Percentiles rank a stretch among this genome's conserved stretches.
Conservation (phyloP, 1,140 invertebrate species). For the Heliconius nattereri region DNA sequence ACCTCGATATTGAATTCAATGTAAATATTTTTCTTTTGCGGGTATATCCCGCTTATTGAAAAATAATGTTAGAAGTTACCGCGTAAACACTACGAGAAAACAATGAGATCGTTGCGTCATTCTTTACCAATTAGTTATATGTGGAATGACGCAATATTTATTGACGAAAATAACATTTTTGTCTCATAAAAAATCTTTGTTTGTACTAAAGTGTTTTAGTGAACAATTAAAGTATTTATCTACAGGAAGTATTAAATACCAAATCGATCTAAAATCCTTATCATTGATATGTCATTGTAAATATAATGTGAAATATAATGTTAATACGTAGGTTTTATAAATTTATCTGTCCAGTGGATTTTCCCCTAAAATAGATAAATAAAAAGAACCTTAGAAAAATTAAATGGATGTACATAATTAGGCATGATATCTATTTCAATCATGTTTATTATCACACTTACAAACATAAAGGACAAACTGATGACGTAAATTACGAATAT, state of each 20-base stretch:
- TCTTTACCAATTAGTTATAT: constrained; percentile 1
- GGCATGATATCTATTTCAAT: constrained; percentile 25
- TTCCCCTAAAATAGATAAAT: background rate
- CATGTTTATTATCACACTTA: background rate
- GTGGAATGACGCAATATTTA: constrained; percentile 5
- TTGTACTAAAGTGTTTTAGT: background rate
- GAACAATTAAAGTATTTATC: background rate
- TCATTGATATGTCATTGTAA: background rate
- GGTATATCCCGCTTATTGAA: background rate
- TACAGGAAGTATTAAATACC: background rate
- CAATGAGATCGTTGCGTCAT: background rate
- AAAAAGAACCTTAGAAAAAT: constrained; percentile 37
- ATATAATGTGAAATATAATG: background rate
- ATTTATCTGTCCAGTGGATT: background rate
- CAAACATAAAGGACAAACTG: background rate
- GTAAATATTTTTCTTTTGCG: background rate
- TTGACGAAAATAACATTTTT: background rate
- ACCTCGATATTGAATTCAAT: constrained; percentile 53
- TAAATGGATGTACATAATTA: constrained; percentile 29
- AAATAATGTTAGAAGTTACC: constrained; percentile 1
- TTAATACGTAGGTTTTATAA: background rate
- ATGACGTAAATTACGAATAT: background rate
- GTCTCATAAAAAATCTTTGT: background rate
- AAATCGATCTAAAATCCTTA: background rate
- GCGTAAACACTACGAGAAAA: background rate